Evolutionary conservation across 2,888 invertebrate species (phyloP).

Genomic region (Drosophila melanocephala): DNA sequence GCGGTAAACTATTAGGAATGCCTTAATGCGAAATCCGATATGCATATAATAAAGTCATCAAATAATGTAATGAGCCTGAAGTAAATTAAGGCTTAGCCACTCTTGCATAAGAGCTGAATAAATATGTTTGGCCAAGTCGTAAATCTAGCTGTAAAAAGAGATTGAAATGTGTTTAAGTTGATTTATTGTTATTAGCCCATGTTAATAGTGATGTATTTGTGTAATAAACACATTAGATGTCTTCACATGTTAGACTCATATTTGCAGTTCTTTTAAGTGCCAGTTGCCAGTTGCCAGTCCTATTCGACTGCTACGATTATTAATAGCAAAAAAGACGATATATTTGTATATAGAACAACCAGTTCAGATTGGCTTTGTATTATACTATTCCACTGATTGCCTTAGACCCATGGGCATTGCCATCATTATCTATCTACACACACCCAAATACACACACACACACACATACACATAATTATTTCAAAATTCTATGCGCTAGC

Average conservation of each 20-base stretch:
- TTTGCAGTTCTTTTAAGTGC: background rate
- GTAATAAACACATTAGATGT: background rate
- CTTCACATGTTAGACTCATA: background rate
- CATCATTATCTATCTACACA: background rate
- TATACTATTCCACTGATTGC: background rate
- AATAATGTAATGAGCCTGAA: slow-evolving; percentile 6
- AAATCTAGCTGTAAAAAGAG: background rate
- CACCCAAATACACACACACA: background rate
- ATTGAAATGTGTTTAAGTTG: background rate
- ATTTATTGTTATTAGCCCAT: background rate
- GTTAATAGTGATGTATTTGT: background rate
- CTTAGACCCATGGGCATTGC: background rate
- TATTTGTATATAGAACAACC: background rate
- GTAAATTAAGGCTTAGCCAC: background rate
- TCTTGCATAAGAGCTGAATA: background rate
- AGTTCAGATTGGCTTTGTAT: background rate
- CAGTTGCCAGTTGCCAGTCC: background rate
- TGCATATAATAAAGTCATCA: background rate
- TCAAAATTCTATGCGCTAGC: background rate
- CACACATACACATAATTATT: background rate
- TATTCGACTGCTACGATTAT: background rate
- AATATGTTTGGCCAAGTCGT: background rate
- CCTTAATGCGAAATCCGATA: slow-evolving; percentile 7
- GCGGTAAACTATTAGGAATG: slow-evolving; percentile 14
- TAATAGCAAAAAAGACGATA: background rate